Evolutionary conservation across 2,888 invertebrate genomes (phyloP).

Genomic region (Eristalinus aeneus): DNA sequence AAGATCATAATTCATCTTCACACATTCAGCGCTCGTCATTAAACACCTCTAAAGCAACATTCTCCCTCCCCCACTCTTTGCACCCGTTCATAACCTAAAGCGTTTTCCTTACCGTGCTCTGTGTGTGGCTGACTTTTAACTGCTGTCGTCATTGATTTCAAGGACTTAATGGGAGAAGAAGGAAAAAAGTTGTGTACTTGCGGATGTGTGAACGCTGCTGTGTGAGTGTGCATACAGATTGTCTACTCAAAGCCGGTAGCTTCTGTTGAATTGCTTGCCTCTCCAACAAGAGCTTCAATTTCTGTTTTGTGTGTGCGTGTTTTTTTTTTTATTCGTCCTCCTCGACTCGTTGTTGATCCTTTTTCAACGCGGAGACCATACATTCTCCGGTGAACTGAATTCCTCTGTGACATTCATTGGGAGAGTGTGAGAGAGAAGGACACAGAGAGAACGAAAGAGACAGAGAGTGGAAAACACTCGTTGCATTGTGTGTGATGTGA

Average conservation of each 20-base stretch:
- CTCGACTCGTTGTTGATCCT: background rate
- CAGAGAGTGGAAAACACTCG: slow-evolving; percentile 9
- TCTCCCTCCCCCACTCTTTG: background rate
- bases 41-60: background rate
- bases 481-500: slow-evolving; percentile 25
- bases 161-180: slow-evolving; percentile 19
- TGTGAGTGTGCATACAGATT: slow-evolving; percentile 22
- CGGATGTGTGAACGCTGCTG: background rate
- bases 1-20: background rate
- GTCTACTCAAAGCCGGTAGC: slow-evolving; percentile 37
- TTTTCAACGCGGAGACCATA: background rate
- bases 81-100: background rate
- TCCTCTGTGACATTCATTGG: background rate
- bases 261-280: slow-evolving; percentile 21
- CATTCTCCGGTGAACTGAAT: slow-evolving; percentile 1
- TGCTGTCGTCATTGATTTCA: slow-evolving; percentile 53
- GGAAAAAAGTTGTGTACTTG: slow-evolving; percentile 5
- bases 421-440: background rate
- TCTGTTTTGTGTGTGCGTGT: background rate
- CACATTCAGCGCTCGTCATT: background rate
- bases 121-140: slow-evolving; percentile 14
- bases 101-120: background rate
- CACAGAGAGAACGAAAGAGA: background rate
- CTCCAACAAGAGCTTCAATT: background rate
- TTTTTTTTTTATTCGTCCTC: background rate